Percentiles rank a stretch among this genome's conserved stretches.
Conservation (phyloP, 2,888 invertebrate species). For the Torymus tubicola region DNA sequence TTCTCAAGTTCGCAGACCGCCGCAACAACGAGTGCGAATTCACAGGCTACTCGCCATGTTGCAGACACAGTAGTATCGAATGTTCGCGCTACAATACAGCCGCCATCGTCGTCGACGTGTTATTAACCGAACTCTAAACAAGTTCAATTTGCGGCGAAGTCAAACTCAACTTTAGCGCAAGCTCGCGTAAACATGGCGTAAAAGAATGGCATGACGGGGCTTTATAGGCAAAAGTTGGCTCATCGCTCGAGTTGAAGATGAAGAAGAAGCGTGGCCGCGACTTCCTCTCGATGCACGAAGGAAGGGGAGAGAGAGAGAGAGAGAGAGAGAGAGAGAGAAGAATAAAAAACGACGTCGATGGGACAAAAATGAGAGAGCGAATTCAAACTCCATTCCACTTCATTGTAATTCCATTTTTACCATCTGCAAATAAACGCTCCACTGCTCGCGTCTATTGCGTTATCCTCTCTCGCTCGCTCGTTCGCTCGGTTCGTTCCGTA, state of each 20-base stretch:
- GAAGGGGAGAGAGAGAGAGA: slow-evolving; percentile 36
- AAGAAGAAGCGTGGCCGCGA: too few relatives aligned
- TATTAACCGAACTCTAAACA: slow-evolving; percentile 19
- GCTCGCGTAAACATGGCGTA: background rate
- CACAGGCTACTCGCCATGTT: too few relatives aligned
- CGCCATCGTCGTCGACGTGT: background rate
- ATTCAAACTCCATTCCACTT: slow-evolving; percentile 68
- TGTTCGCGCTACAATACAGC: background rate
- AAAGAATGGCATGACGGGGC: background rate
- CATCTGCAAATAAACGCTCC: slow-evolving; percentile 69
- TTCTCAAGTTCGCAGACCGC: too few relatives aligned
- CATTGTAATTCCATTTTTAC: slow-evolving; percentile 70
- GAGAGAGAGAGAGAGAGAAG: slow-evolving; percentile 20
- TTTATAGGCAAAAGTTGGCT: slow-evolving; percentile 10
- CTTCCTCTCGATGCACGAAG: too few relatives aligned
- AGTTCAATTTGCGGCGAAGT: slow-evolving; percentile 7
- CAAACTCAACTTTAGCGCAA: background rate
- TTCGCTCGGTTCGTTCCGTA: background rate
- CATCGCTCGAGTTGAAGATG: background rate
- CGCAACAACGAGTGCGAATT: too few relatives aligned
- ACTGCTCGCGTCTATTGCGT: slow-evolving; percentile 67
- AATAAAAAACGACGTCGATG: background rate
- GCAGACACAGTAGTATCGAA: background rate
- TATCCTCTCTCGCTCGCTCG: slow-evolving; percentile 57
- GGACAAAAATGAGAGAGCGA: slow-evolving; percentile 18